Evolutionary conservation across 2,113 vertebrate species (phyloP), one percentile per base, ranked within the genome.

Genomic region (Fulmarus glacialis): DNA sequence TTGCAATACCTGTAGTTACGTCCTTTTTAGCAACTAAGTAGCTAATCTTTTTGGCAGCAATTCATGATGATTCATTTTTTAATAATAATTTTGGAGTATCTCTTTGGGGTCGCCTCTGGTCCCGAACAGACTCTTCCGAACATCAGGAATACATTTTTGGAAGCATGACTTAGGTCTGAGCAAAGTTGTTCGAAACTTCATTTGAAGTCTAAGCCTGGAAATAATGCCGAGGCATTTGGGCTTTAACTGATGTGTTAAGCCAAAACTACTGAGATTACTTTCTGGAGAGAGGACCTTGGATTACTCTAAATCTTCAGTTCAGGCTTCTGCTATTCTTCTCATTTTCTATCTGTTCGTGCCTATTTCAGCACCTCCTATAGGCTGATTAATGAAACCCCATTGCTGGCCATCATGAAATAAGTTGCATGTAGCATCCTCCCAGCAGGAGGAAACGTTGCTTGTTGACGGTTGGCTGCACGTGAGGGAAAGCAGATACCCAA

Each of bases 291-390:
- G 42, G 24, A 62, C 36, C 45, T 43, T 79, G 56, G 36, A 34
- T 90, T 88, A 30, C 43, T 64, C 42, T 32, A 67, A 88, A 80
- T 73, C 42, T 88, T 88, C 26, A 38, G 4, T 32, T 88, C 24
- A 55, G 19, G 34, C 38, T 85, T 83, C 58, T 75, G 56, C 38
- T 27, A 4, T 23, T 29, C 26, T 81, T 66, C 38, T 60, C 3
- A 2, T 63, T 79, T 75, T 52, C 23, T 47, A 17, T 18, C 59
- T 71, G 34, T 27, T 29, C 0, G 0, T 92, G 63, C 62, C 59
- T 34, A 7, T 58, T 93, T 86, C 95, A 96, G 94, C 95, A 81
- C 87, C 89, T 96, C 84, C 91, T 86, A 74, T n/a, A 71, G 96
- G 78, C 82, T 93, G 87, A 86, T 91, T 93, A 86, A 93, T 93